A percentile compares a stretch with the other conserved stretches of the same genome.
Conservation (phyloP, 2,888 invertebrate genomes). For the Agonopterix arenella region DNA sequence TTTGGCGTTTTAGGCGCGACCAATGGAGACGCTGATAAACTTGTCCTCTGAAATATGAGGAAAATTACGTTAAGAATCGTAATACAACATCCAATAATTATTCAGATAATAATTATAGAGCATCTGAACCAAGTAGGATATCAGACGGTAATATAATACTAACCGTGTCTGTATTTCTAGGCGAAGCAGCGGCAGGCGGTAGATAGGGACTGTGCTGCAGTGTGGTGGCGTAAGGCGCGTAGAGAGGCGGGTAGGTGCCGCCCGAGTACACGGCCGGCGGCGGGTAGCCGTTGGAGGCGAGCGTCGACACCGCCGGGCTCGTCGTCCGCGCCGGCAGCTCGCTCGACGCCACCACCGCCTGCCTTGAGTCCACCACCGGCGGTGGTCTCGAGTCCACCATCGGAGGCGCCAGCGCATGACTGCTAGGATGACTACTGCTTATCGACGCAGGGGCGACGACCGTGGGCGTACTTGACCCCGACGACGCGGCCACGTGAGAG, state of each 20-base stretch:
- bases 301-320: constrained; percentile 75
- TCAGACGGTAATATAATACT: constrained; percentile 11
- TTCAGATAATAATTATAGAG: constrained; percentile 6
- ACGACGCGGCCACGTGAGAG: constrained; percentile 42
- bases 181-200: constrained; percentile 79
- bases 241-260: constrained; percentile 79
- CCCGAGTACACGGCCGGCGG: constrained; percentile 85
- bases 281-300: constrained; percentile 76
- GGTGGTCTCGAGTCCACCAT: constrained; percentile 53
- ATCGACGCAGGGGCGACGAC: constrained; percentile 37
- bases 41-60: constrained; percentile 50
- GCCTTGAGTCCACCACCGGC: constrained; percentile 50
- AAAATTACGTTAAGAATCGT: not conserved
- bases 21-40: constrained; percentile 65
- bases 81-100: not conserved
- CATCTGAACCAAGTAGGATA: not conserved
- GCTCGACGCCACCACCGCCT: constrained; percentile 42
- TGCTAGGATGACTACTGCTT: constrained; percentile 36
- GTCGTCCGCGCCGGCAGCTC: constrained; percentile 69
- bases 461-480: constrained; percentile 36
- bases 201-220: constrained; percentile 85
- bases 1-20: constrained; percentile 72
- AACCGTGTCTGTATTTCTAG: constrained; percentile 77
- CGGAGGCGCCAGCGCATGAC: constrained; percentile 44
- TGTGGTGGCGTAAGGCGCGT: constrained; percentile 86